phyloP scores from a whole-genome alignment of 1,140 invertebrate species.

The Cydia amplana region DNA sequence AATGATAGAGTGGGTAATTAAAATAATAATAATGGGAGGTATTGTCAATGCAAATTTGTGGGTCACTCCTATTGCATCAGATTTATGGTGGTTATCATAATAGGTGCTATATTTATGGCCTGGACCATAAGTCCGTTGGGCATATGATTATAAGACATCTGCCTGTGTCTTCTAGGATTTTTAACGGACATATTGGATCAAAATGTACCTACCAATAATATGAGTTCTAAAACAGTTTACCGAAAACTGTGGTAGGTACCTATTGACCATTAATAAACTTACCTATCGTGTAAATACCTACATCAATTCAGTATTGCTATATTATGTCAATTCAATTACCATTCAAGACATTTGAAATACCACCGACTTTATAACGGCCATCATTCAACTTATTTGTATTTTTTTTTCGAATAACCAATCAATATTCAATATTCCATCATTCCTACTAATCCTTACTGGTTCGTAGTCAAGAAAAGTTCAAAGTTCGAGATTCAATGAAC shows the following conservation, averaged over 20 bases:
- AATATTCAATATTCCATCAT: too few relatives aligned
- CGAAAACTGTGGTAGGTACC: too few relatives aligned
- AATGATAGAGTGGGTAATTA: constrained; percentile 12
- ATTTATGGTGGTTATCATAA: constrained; percentile 72
- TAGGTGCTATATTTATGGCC: constrained; percentile 63
- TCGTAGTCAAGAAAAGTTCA: neutral
- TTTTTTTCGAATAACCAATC: too few relatives aligned
- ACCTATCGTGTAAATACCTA: too few relatives aligned
- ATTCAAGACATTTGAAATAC: too few relatives aligned
- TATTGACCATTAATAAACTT: too few relatives aligned
- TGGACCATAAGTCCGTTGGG: constrained; percentile 30
- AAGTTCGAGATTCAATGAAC: neutral
- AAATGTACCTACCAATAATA: neutral
- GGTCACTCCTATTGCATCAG: constrained; percentile 71
- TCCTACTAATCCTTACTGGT: neutral
- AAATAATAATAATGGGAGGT: constrained; percentile 29
- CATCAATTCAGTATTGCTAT: too few relatives aligned
- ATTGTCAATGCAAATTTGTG: constrained; percentile 64
- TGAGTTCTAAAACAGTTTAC: neutral
- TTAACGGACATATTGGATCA: neutral
- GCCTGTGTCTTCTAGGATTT: neutral
- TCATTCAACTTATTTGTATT: too few relatives aligned
- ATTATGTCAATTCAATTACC: too few relatives aligned
- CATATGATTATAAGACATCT: constrained; percentile 24
- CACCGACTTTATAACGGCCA: too few relatives aligned